phyloP scores from a whole-genome alignment of 2,113 vertebrate species.

The Octodon degus region DNA sequence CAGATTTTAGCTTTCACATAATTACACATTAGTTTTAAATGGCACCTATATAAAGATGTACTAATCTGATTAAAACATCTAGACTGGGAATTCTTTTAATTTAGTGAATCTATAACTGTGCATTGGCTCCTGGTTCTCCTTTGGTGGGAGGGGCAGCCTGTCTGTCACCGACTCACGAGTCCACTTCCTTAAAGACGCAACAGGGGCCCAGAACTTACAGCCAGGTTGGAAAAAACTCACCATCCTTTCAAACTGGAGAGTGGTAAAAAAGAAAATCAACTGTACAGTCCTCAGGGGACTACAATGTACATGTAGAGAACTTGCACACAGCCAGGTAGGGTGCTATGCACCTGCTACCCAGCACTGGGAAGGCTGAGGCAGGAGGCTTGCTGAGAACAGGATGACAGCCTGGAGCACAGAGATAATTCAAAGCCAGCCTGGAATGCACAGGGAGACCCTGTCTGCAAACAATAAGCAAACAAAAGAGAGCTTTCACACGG shows the following conservation, averaged over 20 bases:
- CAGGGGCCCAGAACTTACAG: neutral
- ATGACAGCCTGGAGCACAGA: too few relatives aligned
- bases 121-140: neutral
- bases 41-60: slow-evolving; percentile 46
- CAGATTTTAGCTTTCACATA: slow-evolving; percentile 64
- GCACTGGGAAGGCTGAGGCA: neutral
- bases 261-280: neutral
- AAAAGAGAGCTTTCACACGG: neutral
- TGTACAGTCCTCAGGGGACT: neutral
- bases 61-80: slow-evolving; percentile 18
- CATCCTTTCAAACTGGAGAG: neutral
- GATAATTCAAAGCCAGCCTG: neutral
- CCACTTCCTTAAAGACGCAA: neutral
- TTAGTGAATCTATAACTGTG: neutral
- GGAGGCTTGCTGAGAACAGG: neutral
- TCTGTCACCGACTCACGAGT: neutral
- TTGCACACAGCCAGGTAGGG: neutral
- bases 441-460: neutral
- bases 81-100: slow-evolving; percentile 9
- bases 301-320: neutral
- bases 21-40: slow-evolving; percentile 68
- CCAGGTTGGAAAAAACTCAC: neutral
- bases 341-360: neutral
- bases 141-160: neutral
- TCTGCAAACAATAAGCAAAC: neutral